Conservation (phyloP, 2,113 vertebrate genomes). For the Dipodomys stephensi region DNA sequence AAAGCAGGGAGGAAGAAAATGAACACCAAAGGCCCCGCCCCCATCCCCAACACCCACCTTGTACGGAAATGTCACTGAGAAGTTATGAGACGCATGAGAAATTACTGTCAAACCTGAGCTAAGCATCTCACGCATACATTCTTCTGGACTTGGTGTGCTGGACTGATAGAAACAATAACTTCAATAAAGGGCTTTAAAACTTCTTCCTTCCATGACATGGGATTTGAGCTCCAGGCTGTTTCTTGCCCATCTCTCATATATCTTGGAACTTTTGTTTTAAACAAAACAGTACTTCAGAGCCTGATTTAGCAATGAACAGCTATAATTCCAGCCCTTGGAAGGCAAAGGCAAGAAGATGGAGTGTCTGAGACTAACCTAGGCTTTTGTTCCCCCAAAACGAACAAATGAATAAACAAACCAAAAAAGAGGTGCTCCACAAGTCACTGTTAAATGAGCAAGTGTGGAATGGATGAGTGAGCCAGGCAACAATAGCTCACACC, state of each 20-base stretch:
- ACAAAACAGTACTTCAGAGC: neutral
- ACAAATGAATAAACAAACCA: neutral
- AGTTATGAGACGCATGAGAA: neutral
- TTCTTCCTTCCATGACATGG: neutral
- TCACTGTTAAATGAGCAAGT: neutral
- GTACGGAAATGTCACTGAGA: neutral
- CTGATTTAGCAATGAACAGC: no score
- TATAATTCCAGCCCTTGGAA: neutral
- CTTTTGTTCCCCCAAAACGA: neutral
- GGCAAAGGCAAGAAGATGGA: neutral
- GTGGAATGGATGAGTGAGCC: neutral
- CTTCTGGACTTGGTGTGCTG: neutral
- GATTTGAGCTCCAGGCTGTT: neutral
- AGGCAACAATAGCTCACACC: no score
- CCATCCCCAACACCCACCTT: rapidly evolving
- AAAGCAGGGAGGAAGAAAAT: neutral
- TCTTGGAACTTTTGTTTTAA: neutral
- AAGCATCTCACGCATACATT: neutral
- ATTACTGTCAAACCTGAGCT: neutral
- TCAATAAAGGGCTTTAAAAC: neutral
- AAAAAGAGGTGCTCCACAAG: neutral
- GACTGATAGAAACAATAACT: neutral
- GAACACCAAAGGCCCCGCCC: neutral
- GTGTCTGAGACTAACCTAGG: neutral
- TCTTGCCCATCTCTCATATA: neutral